Percentiles rank a stretch among this genome's conserved stretches.
Evolutionary conservation across 2,797 vertebrate species (phyloP).

Genomic region (Acanthurus leucopareius): DNA sequence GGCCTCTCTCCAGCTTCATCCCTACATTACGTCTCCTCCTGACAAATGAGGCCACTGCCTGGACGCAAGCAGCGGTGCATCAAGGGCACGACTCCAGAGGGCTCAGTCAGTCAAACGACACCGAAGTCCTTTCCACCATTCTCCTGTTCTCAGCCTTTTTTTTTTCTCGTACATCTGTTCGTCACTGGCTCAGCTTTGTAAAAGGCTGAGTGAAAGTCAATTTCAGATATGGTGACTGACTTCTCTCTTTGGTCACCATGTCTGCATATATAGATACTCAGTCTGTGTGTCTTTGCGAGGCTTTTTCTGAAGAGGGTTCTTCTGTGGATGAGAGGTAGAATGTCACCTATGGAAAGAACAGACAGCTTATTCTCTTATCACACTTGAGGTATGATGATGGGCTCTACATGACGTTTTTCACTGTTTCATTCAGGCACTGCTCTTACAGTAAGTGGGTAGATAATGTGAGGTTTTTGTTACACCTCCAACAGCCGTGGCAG

Average conservation of each 20-base stretch:
- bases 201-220: conserved; percentile 29
- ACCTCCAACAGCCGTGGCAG: too few species aligned
- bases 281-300: background rate
- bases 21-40: conserved; percentile 33
- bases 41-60: conserved; percentile 66
- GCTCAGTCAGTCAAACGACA: conserved; percentile 44
- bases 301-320: conserved; percentile 13
- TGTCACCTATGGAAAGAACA: background rate
- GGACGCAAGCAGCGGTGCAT: conserved; percentile 39
- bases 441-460: background rate
- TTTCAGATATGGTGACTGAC: conserved; percentile 5
- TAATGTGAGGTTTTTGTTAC: background rate
- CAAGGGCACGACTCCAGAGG: conserved; percentile 51
- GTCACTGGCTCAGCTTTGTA: conserved; percentile 17
- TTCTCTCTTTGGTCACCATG: conserved; percentile 19
- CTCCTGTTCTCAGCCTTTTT: conserved; percentile 8
- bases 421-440: background rate
- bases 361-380: background rate
- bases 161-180: background rate
- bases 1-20: conserved; percentile 2
- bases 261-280: conserved; percentile 9
- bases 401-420: background rate
- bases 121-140: conserved; percentile 5
- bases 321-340: conserved; percentile 20
- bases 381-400: background rate